Evolutionary conservation across 2,888 invertebrate genomes (phyloP).

Genomic region (Teinopalpus imperialis): DNA sequence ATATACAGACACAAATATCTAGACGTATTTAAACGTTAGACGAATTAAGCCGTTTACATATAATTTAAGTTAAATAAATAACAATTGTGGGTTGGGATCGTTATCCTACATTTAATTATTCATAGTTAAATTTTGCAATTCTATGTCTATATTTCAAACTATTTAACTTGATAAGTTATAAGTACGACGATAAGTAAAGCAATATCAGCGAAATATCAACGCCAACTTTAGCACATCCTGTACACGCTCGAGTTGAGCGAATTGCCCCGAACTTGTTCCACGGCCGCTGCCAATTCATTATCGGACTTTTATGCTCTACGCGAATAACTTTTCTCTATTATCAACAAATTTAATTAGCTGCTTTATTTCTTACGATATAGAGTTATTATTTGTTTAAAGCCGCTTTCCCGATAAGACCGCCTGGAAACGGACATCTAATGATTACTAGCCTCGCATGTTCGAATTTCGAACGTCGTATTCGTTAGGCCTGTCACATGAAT

Average conservation of each 20-base stretch:
- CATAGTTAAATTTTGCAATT: no score
- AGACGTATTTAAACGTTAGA: no score
- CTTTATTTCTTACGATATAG: constrained; percentile 31
- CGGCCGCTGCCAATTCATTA: constrained; percentile 75
- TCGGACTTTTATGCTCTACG: constrained; percentile 65
- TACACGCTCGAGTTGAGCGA: constrained; percentile 52
- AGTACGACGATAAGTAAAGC: no score
- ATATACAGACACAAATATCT: no score
- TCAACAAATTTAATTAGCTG: constrained; percentile 29
- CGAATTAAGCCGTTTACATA: no score
- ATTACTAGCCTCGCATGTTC: constrained; percentile 72
- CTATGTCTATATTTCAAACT: no score
- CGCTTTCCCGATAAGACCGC: constrained; percentile 57
- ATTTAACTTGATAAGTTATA: no score
- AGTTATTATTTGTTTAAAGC: constrained; percentile 38
- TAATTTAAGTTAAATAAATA: no score
- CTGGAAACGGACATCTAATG: constrained; percentile 73
- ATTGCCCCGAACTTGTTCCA: constrained; percentile 68
- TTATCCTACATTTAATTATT: no score
- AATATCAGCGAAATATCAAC: no score
- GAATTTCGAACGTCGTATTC: constrained; percentile 63
- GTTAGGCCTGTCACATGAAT: constrained; percentile 43
- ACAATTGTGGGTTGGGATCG: no score
- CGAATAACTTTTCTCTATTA: constrained; percentile 50
- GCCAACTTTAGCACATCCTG: constrained; percentile 43